phyloP scores from a whole-genome alignment of 2,113 vertebrate species.

The Leucopsar rothschildi region DNA sequence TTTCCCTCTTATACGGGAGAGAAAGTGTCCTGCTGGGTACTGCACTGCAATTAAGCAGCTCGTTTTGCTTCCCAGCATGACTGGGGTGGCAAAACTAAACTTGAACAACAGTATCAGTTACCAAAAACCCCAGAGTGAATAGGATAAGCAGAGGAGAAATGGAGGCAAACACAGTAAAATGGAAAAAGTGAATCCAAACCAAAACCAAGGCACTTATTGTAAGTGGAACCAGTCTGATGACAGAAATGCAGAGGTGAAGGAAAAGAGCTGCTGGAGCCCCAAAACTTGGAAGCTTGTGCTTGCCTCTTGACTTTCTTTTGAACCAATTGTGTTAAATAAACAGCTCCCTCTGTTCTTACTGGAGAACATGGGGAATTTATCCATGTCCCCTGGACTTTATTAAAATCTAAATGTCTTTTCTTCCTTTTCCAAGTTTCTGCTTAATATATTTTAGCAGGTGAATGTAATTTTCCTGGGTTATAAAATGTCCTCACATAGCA shows the following conservation, averaged over 20 bases:
- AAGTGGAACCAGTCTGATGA: background rate
- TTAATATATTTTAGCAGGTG: background rate
- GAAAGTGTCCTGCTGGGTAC: background rate
- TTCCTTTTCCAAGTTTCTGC: background rate
- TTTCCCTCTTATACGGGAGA: background rate
- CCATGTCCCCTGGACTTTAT: background rate
- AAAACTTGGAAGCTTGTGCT: background rate
- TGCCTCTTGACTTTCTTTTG: background rate
- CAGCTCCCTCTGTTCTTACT: background rate
- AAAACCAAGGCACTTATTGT: background rate
- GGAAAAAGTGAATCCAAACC: background rate
- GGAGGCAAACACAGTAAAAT: background rate
- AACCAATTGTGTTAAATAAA: background rate
- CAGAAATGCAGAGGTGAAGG: background rate
- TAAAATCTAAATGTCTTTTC: background rate
- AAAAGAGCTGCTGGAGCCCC: background rate
- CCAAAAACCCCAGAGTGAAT: background rate
- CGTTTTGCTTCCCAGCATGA: slow-evolving; percentile 24
- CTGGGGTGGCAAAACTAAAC: background rate
- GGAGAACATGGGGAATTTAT: background rate
- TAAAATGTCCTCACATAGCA: background rate
- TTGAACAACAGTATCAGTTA: background rate
- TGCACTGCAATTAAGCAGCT: slow-evolving; percentile 19
- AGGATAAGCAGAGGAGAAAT: background rate
- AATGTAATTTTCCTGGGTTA: background rate